Evolutionary conservation across 2,113 vertebrate species (phyloP), one percentile per base, ranked within the genome.

Genomic region (Atherinomorus stipes): DNA sequence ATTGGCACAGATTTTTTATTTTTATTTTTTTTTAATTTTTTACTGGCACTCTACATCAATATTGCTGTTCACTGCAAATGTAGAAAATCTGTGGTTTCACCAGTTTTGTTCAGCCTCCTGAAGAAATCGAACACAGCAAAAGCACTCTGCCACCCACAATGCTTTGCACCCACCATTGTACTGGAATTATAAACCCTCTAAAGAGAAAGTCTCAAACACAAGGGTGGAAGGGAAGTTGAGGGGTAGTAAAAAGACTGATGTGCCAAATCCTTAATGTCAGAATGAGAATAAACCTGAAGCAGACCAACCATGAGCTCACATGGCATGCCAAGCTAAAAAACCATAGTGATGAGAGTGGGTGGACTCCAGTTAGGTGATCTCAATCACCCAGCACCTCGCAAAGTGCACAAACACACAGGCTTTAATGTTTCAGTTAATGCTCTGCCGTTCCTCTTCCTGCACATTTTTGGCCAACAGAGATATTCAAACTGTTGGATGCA

Each of bases 401-500:
- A 92, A 85, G 78, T 76, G 84, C 86, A 88, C 81, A 88, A 93
- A 92, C 89, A 92, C 88, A 87, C 90, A 88, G 67, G 88, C 72
- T 73, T 90, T 68, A 73, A 86, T 76, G 70, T 74, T 81, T 84
- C 51, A 51, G 67, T 88, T 76, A 76, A 85, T 62, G 59, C 68
- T 64, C 73, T 57, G 1, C 64, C n/a, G 19, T 45, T 44, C 59
- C 63, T 25, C 60, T 44, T 42, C n/a, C 54, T 40, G 58, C 73
- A 66, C 21, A 28, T 74, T 58, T 92, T 87, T 52, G 91, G 92
- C 92, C 90, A 93, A 93, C 88, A 88, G 76, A 80, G 68, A 84
- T 89, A 93, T 93, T 95, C 89, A 93, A 93, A 78, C 94, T 93
- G 93, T 40, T 90, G 92, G 83, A 94, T 91, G 90, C 91, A 94